Evolutionary conservation across 2,888 invertebrate species (phyloP), one percentile per base, ranked within the genome.

Genomic region (Oxystoma pomonae): DNA sequence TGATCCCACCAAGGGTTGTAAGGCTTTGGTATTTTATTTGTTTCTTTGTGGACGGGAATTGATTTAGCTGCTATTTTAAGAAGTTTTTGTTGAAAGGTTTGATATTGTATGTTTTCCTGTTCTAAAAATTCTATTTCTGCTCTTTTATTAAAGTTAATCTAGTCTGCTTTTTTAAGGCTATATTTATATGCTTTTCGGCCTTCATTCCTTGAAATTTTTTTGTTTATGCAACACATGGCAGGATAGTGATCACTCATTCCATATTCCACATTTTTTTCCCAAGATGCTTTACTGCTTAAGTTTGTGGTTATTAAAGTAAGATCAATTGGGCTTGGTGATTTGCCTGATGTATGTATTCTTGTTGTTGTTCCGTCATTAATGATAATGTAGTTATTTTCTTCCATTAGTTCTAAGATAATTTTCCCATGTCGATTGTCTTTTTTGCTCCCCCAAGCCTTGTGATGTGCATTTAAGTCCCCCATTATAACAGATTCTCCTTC

Each of bases 401-500:
- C 35, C 3, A 52, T 5, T 16, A 20, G 3, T 16, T 62, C 58
- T 7, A 53, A 16, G 20, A 58, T 16, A 2, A 22, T 20, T 2
- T 50, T 62, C 1, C 62, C 58, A 50, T 19, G 16, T 0, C 9
- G 3, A 20, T 62, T 57, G n/a, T 50, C 17, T 53, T 51, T 52
- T 9, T 7, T 5, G n/a, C 49, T 51, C 12, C 58, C 62, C 62
- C 62, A 62, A 7, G 57, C 1, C 16, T 16, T 17, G 18, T 62
- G n/a, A 58, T 62, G 62, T 3, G 62, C 62, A 20, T 62, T 62
- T 16, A 62, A 18, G 53, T 62, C 58, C 2, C 58, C 62, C 1
- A 21, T 49, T 1, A 62, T 50, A 17, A 62, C 35, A 16, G 12
- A 1, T 1, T 51, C 12, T 19, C 50, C 7, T 1, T 1, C 5